Percentiles rank a stretch among this genome's conserved stretches.
Evolutionary conservation across 2,113 vertebrate genomes (phyloP).

Genomic region (Rhinolophus sinicus): DNA sequence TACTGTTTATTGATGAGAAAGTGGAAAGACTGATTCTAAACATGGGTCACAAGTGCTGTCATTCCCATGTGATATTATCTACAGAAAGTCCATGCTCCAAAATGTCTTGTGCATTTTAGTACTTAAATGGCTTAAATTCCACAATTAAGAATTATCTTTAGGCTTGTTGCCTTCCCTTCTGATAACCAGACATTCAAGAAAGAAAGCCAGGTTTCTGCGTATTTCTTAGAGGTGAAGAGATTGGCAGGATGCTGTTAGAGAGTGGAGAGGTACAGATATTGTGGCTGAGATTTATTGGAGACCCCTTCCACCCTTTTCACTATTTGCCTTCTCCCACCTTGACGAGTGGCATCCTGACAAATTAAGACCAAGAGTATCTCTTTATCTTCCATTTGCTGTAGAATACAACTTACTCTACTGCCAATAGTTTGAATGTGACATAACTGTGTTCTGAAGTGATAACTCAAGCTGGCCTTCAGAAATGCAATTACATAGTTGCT

Average conservation of each 20-base stretch:
- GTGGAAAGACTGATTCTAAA: background rate
- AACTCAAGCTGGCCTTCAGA: background rate
- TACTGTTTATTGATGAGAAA: background rate
- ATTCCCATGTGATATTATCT: background rate
- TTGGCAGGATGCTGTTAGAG: background rate
- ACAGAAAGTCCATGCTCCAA: background rate
- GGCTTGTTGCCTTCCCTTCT: background rate
- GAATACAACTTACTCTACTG: background rate
- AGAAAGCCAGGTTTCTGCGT: background rate
- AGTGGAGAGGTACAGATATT: fast-evolving
- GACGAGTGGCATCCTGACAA: background rate
- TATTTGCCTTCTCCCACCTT: background rate
- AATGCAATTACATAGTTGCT: background rate
- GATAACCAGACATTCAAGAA: background rate
- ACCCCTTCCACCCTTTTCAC: fast-evolving
- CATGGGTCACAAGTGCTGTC: fast-evolving
- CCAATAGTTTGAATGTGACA: background rate
- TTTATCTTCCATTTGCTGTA: background rate
- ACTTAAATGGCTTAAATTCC: background rate
- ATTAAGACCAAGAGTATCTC: background rate
- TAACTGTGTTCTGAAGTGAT: background rate
- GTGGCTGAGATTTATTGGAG: background rate
- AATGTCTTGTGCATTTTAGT: background rate
- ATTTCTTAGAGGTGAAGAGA: background rate
- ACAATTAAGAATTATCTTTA: background rate